Percentiles rank a stretch among this genome's conserved stretches.
Evolutionary conservation across 2,113 vertebrate genomes (phyloP).

Genomic region (Myiozetetes cayanensis): DNA sequence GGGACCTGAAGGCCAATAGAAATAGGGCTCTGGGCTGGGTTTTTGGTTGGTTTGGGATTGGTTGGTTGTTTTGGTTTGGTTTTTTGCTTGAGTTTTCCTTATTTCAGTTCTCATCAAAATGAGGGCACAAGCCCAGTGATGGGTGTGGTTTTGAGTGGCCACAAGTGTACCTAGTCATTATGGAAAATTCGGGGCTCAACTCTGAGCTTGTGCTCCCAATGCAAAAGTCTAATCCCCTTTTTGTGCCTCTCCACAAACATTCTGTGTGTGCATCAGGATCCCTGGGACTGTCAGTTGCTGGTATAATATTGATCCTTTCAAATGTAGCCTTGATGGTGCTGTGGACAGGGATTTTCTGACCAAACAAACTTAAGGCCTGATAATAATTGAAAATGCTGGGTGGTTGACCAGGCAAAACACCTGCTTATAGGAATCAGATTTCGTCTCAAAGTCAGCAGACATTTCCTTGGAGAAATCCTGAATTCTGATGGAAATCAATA

Average conservation of each 20-base stretch:
- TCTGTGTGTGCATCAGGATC: background rate
- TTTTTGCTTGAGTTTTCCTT: background rate
- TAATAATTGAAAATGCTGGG: constrained; percentile 10
- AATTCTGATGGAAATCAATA: constrained; percentile 2
- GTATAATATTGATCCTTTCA: background rate
- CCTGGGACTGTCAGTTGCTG: background rate
- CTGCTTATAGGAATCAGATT: background rate
- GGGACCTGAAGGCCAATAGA: background rate
- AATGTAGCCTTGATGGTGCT: background rate
- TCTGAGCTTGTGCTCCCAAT: background rate
- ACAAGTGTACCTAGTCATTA: background rate
- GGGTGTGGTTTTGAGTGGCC: background rate
- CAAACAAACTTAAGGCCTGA: constrained; percentile 10
- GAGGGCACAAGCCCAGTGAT: background rate
- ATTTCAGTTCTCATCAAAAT: background rate
- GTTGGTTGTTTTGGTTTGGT: background rate
- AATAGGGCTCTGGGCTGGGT: background rate
- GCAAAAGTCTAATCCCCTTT: background rate
- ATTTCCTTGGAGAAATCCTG: background rate
- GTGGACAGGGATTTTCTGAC: constrained; percentile 28
- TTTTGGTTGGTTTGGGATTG: background rate
- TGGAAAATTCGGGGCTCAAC: background rate
- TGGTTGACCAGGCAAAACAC: background rate
- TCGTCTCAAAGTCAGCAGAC: background rate
- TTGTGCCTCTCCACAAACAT: background rate